Conservation (phyloP, 2,888 invertebrate genomes). For the Microplitis manilae region DNA sequence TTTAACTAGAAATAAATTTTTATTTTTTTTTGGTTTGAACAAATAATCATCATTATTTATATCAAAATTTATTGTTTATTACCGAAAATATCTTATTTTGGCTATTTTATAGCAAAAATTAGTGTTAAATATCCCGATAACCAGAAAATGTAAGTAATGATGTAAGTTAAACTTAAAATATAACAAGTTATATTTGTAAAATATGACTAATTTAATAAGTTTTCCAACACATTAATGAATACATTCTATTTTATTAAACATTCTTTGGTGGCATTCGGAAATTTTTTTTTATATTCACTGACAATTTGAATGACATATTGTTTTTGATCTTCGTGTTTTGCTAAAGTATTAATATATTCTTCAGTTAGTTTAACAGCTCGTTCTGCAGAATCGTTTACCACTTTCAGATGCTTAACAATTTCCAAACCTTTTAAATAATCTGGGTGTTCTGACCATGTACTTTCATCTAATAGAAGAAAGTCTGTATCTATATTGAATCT, state of each 20-base stretch:
- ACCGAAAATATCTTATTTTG: too few relatives aligned
- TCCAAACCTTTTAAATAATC: slow-evolving; percentile 25
- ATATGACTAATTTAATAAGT: neutral
- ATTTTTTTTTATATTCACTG: slow-evolving; percentile 30
- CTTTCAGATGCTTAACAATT: slow-evolving; percentile 35
- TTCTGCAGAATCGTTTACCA: slow-evolving; percentile 40
- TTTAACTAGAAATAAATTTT: neutral
- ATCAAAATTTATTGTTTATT: neutral
- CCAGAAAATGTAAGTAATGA: neutral
- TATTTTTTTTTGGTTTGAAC: neutral
- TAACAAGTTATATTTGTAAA: neutral
- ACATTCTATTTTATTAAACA: neutral
- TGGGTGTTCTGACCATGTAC: slow-evolving; percentile 8
- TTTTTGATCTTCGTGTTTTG: slow-evolving; percentile 38
- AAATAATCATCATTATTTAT: neutral
- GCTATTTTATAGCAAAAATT: neutral
- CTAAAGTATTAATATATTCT: slow-evolving; percentile 12
- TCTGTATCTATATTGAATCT: slow-evolving; percentile 28
- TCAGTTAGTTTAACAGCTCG: slow-evolving; percentile 34
- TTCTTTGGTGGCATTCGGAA: slow-evolving; percentile 20
- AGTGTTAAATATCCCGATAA: neutral
- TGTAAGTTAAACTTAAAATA: neutral
- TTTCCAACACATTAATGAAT: neutral
- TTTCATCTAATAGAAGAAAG: slow-evolving; percentile 18
- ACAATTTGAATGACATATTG: slow-evolving; percentile 42